These are phyloP conservation scores for Melipona beecheii DNA, from an alignment of 2,888 invertebrate species.

Conservation along the genomic window DNA sequence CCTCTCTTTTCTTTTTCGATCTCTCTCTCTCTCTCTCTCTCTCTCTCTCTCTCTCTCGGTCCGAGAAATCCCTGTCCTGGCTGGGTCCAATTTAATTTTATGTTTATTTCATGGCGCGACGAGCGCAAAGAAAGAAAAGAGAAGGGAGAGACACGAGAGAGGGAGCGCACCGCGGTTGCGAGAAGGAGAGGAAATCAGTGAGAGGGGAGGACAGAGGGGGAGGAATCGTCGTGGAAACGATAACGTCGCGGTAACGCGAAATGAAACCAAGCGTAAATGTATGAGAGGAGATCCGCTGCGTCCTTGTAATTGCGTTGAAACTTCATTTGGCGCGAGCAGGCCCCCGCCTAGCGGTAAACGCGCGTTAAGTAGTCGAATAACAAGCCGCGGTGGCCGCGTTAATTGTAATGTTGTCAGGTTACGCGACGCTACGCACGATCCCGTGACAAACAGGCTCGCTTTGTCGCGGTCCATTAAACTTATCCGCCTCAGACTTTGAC, in stretches of 20 bases:
- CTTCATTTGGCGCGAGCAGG: constrained; percentile 55
- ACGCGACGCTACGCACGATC: constrained; percentile 33
- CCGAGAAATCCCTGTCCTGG: constrained; percentile 50
- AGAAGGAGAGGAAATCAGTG: neutral
- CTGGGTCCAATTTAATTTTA: constrained; percentile 63
- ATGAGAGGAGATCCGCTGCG: constrained; percentile 58
- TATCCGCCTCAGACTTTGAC: constrained; percentile 41
- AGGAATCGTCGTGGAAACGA: constrained; percentile 52
- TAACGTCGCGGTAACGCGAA: constrained; percentile 58
- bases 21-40: neutral
- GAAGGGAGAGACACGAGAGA: too few relatives aligned
- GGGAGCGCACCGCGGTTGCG: neutral
- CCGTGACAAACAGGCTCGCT: constrained; percentile 46
- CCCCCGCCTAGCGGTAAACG: constrained; percentile 6
- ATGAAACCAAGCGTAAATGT: constrained; percentile 64
- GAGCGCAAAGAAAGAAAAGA: neutral
- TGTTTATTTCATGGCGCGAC: constrained; percentile 54
- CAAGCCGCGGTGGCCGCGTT: constrained; percentile 41
- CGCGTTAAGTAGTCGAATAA: constrained; percentile 58
- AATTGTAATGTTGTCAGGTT: constrained; percentile 57
- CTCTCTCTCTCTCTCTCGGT: neutral
- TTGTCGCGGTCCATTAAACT: constrained; percentile 48
- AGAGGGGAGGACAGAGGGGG: neutral
- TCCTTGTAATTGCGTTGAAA: constrained; percentile 66
- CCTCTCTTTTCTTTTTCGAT: neutral